Percentiles rank a stretch among this genome's conserved stretches.
These are phyloP conservation scores for Auanema sp. DNA, from an alignment of 2,888 invertebrate species.

Conservation along the genomic window DNA sequence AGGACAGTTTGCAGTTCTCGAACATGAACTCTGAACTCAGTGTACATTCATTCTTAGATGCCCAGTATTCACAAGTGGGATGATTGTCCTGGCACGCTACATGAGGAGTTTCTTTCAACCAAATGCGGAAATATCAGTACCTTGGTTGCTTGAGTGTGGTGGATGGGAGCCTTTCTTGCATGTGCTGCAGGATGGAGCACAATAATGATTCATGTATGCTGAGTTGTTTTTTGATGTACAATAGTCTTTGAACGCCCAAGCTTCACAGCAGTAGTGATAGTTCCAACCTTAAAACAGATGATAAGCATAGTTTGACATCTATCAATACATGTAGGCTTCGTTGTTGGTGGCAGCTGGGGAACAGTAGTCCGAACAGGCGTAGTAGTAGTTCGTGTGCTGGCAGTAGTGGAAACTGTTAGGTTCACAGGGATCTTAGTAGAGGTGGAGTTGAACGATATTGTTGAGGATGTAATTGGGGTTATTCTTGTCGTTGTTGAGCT, in stretches of 20 bases:
- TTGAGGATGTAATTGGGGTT: no score
- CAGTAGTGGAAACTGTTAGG: no score
- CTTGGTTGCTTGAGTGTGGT: neutral
- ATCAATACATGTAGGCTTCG: neutral
- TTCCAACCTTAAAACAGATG: neutral
- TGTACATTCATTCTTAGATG: neutral
- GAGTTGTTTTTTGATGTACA: neutral
- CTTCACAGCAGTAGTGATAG: constrained; percentile 8
- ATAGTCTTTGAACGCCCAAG: constrained; percentile 2
- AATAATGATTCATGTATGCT: constrained; percentile 5
- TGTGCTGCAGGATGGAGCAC: constrained; percentile 11
- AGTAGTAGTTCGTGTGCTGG: neutral
- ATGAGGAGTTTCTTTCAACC: neutral
- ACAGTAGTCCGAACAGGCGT: neutral
- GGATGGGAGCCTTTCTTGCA: neutral
- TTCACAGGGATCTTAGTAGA: no score
- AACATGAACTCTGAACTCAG: constrained; percentile 3
- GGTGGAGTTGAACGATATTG: no score
- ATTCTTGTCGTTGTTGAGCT: no score
- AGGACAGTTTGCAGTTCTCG: constrained; percentile 13
- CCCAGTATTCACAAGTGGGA: neutral
- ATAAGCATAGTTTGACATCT: neutral
- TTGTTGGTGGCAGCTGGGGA: neutral
- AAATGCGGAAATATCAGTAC: neutral
- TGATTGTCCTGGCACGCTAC: constrained; percentile 7